A percentile compares a stretch with the other conserved stretches of the same genome.
phyloP scores from a whole-genome alignment of 2,888 invertebrate species.

The Lissonota sp. region DNA sequence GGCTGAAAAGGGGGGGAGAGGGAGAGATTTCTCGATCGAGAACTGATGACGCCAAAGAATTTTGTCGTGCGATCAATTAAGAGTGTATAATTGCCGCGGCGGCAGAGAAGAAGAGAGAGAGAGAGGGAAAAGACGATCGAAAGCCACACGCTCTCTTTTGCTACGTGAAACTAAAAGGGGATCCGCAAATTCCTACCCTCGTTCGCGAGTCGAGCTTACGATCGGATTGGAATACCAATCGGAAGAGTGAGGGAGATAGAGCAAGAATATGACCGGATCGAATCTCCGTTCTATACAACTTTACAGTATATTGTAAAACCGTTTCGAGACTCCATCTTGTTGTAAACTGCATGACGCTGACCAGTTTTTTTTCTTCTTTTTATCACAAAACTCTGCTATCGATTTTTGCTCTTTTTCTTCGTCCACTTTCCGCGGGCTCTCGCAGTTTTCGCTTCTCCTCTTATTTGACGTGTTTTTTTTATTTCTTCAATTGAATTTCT shows the following conservation, averaged over 20 bases:
- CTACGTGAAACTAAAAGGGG: constrained; percentile 65
- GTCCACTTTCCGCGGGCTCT: constrained; percentile 21
- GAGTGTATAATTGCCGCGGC: constrained; percentile 69
- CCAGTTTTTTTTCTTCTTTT: constrained; percentile 61
- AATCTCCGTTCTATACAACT: constrained; percentile 54
- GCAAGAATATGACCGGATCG: constrained; percentile 11
- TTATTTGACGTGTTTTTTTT: constrained; percentile 6
- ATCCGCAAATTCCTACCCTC: constrained; percentile 70
- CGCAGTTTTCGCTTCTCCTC: not conserved
- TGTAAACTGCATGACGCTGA: constrained; percentile 34
- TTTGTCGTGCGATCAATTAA: constrained; percentile 73
- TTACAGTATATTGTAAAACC: constrained; percentile 24
- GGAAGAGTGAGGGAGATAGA: constrained; percentile 42
- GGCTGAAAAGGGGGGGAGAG: not conserved
- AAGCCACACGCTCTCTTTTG: constrained; percentile 39
- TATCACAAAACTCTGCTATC: constrained; percentile 44
- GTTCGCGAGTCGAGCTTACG: constrained; percentile 65
- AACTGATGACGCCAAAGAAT: constrained; percentile 63
- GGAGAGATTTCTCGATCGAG: constrained; percentile 29
- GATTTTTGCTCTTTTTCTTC: constrained; percentile 1
- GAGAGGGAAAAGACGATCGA: constrained; percentile 25
- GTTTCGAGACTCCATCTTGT: constrained; percentile 61
- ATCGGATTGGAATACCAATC: constrained; percentile 73
- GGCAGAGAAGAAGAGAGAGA: constrained; percentile 50
- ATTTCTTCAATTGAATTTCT: constrained; percentile 28